These are phyloP conservation scores for Poecilia picta DNA, from an alignment of 2,797 vertebrate species.

Conservation along the genomic window DNA sequence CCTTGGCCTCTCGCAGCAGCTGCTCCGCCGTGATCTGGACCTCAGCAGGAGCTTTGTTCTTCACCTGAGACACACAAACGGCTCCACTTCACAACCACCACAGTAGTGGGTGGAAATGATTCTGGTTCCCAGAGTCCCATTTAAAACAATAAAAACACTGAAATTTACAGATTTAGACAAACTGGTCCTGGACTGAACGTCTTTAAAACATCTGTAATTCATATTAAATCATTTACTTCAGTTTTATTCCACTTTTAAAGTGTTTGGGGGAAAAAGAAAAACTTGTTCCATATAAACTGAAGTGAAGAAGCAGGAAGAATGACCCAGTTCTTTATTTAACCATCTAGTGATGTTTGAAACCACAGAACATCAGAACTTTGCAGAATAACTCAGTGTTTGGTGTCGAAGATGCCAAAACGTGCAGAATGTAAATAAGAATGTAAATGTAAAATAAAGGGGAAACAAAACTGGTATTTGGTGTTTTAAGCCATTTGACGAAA, in stretches of 20 bases:
- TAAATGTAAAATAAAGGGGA: background rate
- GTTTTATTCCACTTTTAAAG: background rate
- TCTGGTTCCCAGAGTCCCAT: background rate
- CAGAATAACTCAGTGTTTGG: background rate
- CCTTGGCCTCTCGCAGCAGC: conserved; percentile 94
- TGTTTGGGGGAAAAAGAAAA: background rate
- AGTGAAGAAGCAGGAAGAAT: background rate
- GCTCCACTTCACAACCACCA: background rate
- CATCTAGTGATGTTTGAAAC: background rate
- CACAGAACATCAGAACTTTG: background rate
- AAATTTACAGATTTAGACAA: background rate
- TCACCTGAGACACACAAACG: conserved; percentile 82
- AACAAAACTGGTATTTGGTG: background rate
- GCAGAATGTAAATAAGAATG: background rate
- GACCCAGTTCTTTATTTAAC: background rate
- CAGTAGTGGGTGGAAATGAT: background rate
- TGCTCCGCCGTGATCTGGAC: conserved; percentile 98
- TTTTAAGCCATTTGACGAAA: no score
- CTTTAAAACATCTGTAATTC: background rate
- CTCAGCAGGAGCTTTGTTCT: conserved; percentile 97
- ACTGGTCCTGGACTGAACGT: background rate
- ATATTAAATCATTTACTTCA: background rate
- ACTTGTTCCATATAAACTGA: background rate
- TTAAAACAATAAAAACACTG: background rate
- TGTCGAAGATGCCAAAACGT: background rate